These are phyloP conservation scores for Ictalurus punctatus DNA, from an alignment of 2,113 vertebrate genomes.

Conservation along the genomic window DNA sequence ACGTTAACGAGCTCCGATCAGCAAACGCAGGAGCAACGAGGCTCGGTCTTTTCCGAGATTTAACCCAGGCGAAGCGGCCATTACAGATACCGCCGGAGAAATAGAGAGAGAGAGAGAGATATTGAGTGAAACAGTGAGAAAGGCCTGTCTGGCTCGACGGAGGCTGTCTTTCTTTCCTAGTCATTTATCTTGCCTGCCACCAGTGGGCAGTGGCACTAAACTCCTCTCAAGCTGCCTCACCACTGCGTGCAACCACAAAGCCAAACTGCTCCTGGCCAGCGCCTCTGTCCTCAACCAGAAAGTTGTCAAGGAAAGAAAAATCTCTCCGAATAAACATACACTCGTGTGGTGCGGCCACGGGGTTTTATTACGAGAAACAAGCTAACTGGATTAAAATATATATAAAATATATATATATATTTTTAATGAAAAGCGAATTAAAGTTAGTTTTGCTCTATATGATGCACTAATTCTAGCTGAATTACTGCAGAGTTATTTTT, in stretches of 20 bases:
- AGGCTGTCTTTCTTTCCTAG: conserved; percentile 9
- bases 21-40: neutral
- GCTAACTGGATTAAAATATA: neutral
- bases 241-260: conserved; percentile 39
- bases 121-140: neutral
- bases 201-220: conserved; percentile 80
- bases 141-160: neutral
- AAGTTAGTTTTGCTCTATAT: neutral
- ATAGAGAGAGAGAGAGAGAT: neutral
- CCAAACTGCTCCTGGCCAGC: conserved; percentile 20
- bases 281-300: conserved; percentile 21
- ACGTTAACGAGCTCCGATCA: neutral
- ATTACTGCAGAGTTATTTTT: neutral
- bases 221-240: conserved; percentile 52
- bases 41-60: neutral
- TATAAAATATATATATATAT: neutral
- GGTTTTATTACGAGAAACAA: neutral
- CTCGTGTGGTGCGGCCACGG: neutral
- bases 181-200: conserved; percentile 72
- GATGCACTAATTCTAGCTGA: neutral
- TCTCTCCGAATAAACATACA: neutral
- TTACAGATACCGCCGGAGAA: neutral
- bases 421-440: neutral
- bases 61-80: neutral
- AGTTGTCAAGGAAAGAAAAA: conserved; percentile 25